phyloP scores from a whole-genome alignment of 2,113 vertebrate species.

The Parus major region DNA sequence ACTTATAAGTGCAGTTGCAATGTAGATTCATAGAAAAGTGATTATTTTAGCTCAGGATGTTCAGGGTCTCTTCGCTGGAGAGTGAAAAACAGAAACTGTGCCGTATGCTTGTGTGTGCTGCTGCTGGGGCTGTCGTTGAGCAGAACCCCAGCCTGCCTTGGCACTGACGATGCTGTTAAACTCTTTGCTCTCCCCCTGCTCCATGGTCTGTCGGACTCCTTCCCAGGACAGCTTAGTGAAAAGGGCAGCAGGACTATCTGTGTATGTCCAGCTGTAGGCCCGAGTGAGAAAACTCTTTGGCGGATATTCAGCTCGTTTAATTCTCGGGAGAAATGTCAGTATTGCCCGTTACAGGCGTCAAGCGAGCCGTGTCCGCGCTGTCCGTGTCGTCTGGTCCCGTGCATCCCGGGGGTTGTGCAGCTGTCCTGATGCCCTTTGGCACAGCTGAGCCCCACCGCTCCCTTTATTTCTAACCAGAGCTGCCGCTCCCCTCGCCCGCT shows the following conservation, averaged over 20 bases:
- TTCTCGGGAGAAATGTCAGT: neutral
- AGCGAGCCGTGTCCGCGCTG: fast-evolving
- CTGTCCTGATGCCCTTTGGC: neutral
- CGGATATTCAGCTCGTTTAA: neutral
- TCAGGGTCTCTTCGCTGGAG: neutral
- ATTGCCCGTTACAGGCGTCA: fast-evolving
- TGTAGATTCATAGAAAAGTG: neutral
- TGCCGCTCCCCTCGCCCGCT: neutral
- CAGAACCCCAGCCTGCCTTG: neutral
- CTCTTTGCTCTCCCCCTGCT: neutral
- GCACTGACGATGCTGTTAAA: neutral
- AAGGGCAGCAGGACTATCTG: neutral
- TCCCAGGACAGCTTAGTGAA: neutral
- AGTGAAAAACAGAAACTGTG: neutral
- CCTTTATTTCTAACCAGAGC: neutral
- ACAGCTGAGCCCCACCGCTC: neutral
- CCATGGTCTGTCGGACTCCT: neutral
- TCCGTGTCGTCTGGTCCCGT: fast-evolving
- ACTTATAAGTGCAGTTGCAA: neutral
- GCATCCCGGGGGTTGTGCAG: neutral
- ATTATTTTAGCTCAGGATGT: neutral
- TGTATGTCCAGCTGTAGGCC: neutral
- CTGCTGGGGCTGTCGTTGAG: neutral
- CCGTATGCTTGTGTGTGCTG: neutral
- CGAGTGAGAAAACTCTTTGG: neutral